phyloP scores from a whole-genome alignment of 2,888 invertebrate species.

The Cephus sareptanus region DNA sequence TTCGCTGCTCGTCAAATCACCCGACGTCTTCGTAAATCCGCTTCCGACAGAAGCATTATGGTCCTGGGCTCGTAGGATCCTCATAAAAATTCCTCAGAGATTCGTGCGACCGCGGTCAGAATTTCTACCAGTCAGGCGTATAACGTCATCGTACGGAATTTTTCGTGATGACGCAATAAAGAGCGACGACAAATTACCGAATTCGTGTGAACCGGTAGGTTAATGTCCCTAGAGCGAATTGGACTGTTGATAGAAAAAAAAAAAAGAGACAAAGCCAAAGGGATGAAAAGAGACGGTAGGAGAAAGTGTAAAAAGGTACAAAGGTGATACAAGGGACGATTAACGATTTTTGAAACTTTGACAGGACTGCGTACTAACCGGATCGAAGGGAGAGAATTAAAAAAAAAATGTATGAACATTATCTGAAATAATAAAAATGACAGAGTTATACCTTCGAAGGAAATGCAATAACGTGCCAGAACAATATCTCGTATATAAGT shows the following conservation, averaged over 20 bases:
- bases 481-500: not conserved
- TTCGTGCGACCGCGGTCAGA: not conserved
- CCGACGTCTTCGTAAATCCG: not conserved
- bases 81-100: not conserved
- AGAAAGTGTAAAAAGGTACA: too few species aligned
- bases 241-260: too few species aligned
- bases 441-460: not conserved
- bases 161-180: not conserved
- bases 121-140: not conserved
- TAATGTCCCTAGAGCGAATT: rapidly evolving
- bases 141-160: not conserved
- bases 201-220: not conserved
- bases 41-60: not conserved
- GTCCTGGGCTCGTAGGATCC: not conserved
- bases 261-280: not conserved
- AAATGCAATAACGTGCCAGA: not conserved
- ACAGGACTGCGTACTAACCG: too few species aligned
- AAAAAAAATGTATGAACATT: not conserved
- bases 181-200: not conserved
- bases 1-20: not conserved
- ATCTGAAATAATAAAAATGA: not conserved
- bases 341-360: too few species aligned
- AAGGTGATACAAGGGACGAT: too few species aligned
- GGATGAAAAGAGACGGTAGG: too few species aligned
- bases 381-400: not conserved